Evolutionary conservation across 2,888 invertebrate genomes (phyloP), one percentile per base, ranked within the genome.

Genomic region (Elegia similella): DNA sequence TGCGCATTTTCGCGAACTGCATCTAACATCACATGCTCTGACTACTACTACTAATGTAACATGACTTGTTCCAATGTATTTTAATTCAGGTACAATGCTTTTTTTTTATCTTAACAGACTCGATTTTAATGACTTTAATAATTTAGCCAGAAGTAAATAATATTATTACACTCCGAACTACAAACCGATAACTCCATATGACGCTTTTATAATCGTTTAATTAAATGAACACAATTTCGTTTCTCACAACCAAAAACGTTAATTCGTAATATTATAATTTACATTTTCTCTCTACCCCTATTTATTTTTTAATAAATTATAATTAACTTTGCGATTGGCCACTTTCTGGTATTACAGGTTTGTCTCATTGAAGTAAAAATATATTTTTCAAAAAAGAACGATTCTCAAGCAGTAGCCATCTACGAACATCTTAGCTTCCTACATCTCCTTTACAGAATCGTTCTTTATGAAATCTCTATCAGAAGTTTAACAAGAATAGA

Each of bases 231-330:
- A 48, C 48, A 42, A 42, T 42, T 42, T 42, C 6, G n/a, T 29
- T 52, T 42, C 29, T 52, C 52, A 52, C 42, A 52, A 52, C 52
- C 52, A 13, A 10, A 34, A 46, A 17, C 15, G 16, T 34, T 50
- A 34, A 38, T 16, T 50, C 34, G 34, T 23, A 23, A 5, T 23
- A 23, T 23, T n/a, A 5, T 23, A 23, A 3, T 23, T 3, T 3
- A 23, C 2, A 5, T 23, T 23, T 5, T 3, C 23, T 3, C 23
- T 23, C 2, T 23, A 3, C 23, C 5, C 5, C 23, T 23, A 3
- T 23, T 23, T 23, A 23, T 23, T 23, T 23, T 23, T 23, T 23
- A 3, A 23, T 23, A 23, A 23, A 23, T 23, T 23, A 23, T 23
- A 23, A 23, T 23, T 3, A 23, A 23, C 5, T n/a, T n/a, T n/a